Base-by-base conservation (phyloP, 2,888 invertebrate species). In the Limnephilus auricula region DNA sequence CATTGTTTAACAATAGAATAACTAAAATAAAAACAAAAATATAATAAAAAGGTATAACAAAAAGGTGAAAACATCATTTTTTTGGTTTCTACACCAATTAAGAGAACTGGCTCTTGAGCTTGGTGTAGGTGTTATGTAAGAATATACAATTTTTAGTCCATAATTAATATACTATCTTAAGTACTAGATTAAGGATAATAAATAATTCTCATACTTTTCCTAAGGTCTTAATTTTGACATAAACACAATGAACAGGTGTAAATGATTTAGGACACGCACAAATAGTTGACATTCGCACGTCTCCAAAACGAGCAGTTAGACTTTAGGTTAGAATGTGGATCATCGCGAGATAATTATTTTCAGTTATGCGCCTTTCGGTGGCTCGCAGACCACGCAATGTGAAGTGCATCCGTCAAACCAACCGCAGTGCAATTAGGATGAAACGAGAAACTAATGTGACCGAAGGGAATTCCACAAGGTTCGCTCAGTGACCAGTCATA, bases 291-390 rank as follows among this genome's bases (percentile, higher is more conserved):
- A 65, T 65, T 65, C 65, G n/a, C 25, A 65, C 65, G n/a, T 65
- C 65, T 65, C 25, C 25, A 65, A 65, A 65, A 65, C 65, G 9
- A 65, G n/a, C 65, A 65, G n/a, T 65, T 25, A n/a, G 65, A 65
- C 65, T 65, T 25, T 9, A 65, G 25, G 34, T 82, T 34, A 37
- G 34, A 18, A 34, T 82, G 82, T 82, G 82, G 82, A 82, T 34
- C 82, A 82, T 82, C 34, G 34, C 32, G 37, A 82, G 82, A 82
- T 82, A 82, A 37, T 82, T 82, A 32, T 25, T 82, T 82, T 82
- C 34, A 18, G 15, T 82, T 82, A 82, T 82, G 25, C 82, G 18
- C 9, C 34, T 34, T 13, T 34, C 82, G n/a, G 82, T 32, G 65
- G 25, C 65, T n/a, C 65, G 65, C 65, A n/a, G 32, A 9, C 34